Evolutionary conservation across 1,140 invertebrate genomes (phyloP).

Genomic region (Neodiprion virginianus): DNA sequence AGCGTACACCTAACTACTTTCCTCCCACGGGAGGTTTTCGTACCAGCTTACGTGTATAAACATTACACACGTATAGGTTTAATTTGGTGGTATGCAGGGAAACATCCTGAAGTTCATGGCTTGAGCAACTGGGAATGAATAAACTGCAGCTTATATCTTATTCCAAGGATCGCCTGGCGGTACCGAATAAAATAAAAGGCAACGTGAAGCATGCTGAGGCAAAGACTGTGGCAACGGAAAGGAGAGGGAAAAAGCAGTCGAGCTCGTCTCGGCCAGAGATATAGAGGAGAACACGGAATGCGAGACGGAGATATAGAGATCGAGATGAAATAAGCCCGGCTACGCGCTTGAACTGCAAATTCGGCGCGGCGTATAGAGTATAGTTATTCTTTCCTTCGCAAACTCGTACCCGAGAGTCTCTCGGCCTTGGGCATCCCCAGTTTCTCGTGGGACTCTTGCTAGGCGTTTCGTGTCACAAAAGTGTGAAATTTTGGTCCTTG

Average conservation of each 20-base stretch:
- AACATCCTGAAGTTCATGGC: neutral
- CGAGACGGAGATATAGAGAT: neutral
- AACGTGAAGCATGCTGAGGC: neutral
- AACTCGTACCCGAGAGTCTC: neutral
- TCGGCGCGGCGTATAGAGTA: neutral
- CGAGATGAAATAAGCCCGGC: neutral
- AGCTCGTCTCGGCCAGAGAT: too few relatives aligned
- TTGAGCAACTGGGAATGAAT: neutral
- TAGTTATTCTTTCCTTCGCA: neutral
- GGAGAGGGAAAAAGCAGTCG: neutral
- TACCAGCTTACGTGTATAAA: too few relatives aligned
- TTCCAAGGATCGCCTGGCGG: neutral
- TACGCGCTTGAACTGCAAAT: slow-evolving; percentile 5
- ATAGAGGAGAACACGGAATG: neutral
- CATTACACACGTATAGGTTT: too few relatives aligned
- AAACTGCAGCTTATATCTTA: neutral
- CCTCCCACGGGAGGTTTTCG: too few relatives aligned
- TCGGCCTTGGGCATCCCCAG: neutral
- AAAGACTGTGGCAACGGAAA: neutral
- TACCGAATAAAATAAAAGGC: neutral
- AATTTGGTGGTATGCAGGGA: neutral
- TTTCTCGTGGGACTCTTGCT: neutral
- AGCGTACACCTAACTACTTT: too few relatives aligned
- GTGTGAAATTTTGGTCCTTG: neutral
- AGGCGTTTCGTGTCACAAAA: slow-evolving; percentile 4